Conservation (phyloP, 2,113 vertebrate genomes). For the Clupea harengus region DNA sequence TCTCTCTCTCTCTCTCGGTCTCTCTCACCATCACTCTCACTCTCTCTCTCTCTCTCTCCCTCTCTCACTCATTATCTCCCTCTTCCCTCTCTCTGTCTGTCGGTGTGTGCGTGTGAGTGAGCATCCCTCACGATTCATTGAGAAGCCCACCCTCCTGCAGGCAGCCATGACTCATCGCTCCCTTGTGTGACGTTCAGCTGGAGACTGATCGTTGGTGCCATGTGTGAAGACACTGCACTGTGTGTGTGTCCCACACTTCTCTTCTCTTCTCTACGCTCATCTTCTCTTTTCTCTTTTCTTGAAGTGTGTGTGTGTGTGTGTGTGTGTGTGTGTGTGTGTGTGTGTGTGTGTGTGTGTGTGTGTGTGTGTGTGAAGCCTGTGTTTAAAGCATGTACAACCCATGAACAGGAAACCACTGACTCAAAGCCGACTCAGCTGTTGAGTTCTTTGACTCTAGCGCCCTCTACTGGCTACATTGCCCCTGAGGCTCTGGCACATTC, state of each 20-base stretch:
- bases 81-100: not conserved
- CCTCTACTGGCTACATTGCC: not conserved
- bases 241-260: conserved; percentile 29
- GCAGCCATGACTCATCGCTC: not conserved
- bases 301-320: not conserved
- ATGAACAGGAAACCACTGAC: not conserved
- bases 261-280: not conserved
- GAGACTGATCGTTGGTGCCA: not conserved
- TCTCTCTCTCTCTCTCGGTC: not conserved
- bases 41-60: not conserved
- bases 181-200: not conserved
- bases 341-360: not conserved
- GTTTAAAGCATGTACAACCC: not conserved
- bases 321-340: conserved; percentile 12
- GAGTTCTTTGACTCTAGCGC: not conserved
- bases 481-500: not conserved
- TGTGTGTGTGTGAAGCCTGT: not conserved
- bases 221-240: not conserved
- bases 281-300: not conserved
- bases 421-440: not conserved
- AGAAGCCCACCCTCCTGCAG: not conserved
- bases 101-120: not conserved
- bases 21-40: not conserved
- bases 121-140: not conserved
- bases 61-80: not conserved